Percentiles rank a stretch among this genome's conserved stretches.
Conservation (phyloP, 2,113 vertebrate species). For the Microtus montanus region DNA sequence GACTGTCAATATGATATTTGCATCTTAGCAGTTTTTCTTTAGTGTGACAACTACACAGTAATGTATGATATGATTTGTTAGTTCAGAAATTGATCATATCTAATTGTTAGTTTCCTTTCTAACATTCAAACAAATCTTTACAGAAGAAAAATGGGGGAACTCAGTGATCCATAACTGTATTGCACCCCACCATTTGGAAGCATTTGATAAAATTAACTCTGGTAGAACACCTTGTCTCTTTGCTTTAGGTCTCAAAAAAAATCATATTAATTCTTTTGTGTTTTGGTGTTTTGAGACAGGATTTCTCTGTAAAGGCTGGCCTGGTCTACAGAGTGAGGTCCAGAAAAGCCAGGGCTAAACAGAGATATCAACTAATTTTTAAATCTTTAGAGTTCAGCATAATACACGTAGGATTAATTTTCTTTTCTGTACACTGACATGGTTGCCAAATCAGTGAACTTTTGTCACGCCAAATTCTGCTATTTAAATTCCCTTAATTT, state of each 20-base stretch:
- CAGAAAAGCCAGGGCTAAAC: too few relatives aligned
- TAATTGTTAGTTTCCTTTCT: conserved; percentile 5
- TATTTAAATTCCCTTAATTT: neutral
- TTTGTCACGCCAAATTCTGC: conserved; percentile 22
- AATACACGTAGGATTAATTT: neutral
- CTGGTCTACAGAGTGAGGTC: neutral
- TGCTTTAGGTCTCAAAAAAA: neutral
- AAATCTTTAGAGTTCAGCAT: neutral
- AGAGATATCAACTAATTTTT: neutral
- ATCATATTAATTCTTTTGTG: neutral
- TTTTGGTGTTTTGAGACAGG: neutral
- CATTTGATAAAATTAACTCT: neutral
- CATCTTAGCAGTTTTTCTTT: neutral
- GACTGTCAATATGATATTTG: neutral
- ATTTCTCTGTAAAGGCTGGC: neutral
- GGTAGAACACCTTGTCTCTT: neutral
- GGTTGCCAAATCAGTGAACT: neutral
- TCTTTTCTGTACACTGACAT: neutral
- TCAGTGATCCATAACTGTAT: neutral
- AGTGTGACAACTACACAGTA: neutral
- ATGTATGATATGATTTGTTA: neutral
- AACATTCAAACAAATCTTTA: conserved; percentile 30
- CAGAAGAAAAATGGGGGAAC: neutral
- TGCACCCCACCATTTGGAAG: neutral
- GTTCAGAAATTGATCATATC: conserved; percentile 16